These are phyloP conservation scores for Nesidiocoris tenuis DNA, from an alignment of 2,888 invertebrate species.

Conservation along the genomic window DNA sequence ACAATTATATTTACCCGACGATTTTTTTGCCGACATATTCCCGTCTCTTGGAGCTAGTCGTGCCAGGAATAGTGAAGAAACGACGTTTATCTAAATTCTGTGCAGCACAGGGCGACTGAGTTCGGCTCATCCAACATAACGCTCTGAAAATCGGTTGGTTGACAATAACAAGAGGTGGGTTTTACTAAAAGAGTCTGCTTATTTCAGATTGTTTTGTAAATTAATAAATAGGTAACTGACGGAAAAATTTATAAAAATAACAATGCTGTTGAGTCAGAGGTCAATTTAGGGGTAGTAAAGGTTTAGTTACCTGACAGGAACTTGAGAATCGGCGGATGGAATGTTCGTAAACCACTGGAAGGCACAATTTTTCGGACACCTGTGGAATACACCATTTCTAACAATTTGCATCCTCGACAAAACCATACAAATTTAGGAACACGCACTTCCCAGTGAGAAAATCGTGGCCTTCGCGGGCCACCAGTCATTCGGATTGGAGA, in stretches of 20 bases:
- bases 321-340: background rate
- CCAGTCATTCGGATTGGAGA: too few species aligned
- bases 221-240: background rate
- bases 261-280: background rate
- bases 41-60: constrained; percentile 56
- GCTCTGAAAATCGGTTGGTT: background rate
- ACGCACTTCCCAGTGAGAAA: too few species aligned
- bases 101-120: background rate
- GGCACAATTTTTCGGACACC: constrained; percentile 2
- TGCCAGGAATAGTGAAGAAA: constrained; percentile 48
- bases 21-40: constrained; percentile 72
- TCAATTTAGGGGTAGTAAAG: background rate
- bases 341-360: background rate
- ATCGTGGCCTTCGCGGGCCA: too few species aligned
- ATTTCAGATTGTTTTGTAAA: too few species aligned
- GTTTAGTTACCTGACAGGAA: background rate
- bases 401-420: constrained; percentile 21
- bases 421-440: background rate
- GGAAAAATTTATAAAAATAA: background rate
- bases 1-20: constrained; percentile 75
- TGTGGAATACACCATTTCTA: constrained; percentile 1
- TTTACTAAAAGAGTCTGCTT: too few species aligned
- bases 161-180: background rate
- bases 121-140: background rate
- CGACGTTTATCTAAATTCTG: background rate